These are phyloP conservation scores for Aromia moschata DNA, from an alignment of 2,888 invertebrate genomes.

Conservation along the genomic window DNA sequence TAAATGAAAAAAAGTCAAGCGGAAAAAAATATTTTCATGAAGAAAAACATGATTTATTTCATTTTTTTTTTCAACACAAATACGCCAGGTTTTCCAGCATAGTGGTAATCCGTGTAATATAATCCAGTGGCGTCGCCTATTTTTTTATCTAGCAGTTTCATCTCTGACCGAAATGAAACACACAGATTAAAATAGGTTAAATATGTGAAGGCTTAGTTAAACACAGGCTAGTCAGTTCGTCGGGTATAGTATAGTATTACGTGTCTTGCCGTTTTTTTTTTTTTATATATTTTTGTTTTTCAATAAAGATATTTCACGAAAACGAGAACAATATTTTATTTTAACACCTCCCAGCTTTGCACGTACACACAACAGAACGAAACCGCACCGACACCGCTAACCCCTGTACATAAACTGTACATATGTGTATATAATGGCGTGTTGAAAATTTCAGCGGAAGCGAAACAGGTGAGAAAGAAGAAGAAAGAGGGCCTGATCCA, in stretches of 20 bases:
- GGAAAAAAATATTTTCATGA: no score
- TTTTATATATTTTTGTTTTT: not conserved
- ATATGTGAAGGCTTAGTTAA: not conserved
- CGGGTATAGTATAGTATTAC: constrained; percentile 7
- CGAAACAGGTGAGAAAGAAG: constrained; percentile 38
- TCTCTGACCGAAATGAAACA: no score
- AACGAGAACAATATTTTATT: not conserved
- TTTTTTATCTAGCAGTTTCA: no score
- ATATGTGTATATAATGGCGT: constrained; percentile 3
- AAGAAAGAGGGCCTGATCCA: constrained; percentile 76
- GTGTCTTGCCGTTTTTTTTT: constrained; percentile 3
- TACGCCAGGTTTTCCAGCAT: no score
- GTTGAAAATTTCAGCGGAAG: constrained; percentile 24
- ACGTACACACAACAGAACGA: not conserved
- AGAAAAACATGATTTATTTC: no score
- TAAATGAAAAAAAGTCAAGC: no score
- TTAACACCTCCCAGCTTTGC: not conserved
- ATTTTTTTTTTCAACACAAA: no score
- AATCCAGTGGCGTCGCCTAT: no score
- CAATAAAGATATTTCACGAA: not conserved
- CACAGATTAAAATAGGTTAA: no score
- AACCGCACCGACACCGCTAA: constrained; percentile 2
- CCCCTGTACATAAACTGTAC: constrained; percentile 5
- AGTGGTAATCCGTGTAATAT: no score
- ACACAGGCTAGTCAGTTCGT: constrained; percentile 3